Percentiles rank a stretch among this genome's conserved stretches.
Evolutionary conservation across 1,140 invertebrate species (phyloP).

Genomic region (Hyphantria cunea): DNA sequence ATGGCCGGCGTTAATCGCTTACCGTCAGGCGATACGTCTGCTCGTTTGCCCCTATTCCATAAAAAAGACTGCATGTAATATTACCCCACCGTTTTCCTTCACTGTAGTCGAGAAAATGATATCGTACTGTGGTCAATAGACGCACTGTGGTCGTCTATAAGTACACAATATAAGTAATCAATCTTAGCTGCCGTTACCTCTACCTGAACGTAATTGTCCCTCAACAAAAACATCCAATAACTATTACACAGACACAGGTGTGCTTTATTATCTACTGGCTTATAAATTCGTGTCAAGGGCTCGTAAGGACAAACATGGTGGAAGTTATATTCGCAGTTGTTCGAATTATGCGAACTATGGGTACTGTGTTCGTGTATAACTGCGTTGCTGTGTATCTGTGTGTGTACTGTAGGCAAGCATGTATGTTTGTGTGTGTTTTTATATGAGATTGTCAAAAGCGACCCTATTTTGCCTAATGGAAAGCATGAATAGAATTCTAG

Average conservation of each 20-base stretch:
- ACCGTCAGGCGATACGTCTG: no score
- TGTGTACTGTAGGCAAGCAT: not conserved
- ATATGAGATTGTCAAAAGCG: no score
- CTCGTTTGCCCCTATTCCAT: no score
- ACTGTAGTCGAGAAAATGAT: no score
- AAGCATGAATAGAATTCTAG: no score
- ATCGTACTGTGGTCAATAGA: no score
- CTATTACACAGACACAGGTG: constrained; percentile 18
- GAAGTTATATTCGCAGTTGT: constrained; percentile 15
- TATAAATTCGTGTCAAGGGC: constrained; percentile 19
- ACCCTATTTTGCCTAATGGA: no score
- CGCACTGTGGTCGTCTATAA: no score
- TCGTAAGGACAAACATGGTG: constrained; percentile 9
- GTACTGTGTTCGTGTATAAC: not conserved
- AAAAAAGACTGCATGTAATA: no score
- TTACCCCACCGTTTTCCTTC: no score
- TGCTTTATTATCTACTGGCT: constrained; percentile 7
- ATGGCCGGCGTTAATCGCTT: no score
- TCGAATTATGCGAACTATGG: not conserved
- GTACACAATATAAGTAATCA: constrained; percentile 4
- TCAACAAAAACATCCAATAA: constrained; percentile 23
- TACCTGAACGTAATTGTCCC: constrained; percentile 7
- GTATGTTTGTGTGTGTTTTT: not conserved
- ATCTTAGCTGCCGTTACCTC: constrained; percentile 13
- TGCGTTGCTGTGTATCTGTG: no score